Base-by-base conservation (phyloP, 2,113 vertebrate genomes). In the Lophius piscatorius region DNA sequence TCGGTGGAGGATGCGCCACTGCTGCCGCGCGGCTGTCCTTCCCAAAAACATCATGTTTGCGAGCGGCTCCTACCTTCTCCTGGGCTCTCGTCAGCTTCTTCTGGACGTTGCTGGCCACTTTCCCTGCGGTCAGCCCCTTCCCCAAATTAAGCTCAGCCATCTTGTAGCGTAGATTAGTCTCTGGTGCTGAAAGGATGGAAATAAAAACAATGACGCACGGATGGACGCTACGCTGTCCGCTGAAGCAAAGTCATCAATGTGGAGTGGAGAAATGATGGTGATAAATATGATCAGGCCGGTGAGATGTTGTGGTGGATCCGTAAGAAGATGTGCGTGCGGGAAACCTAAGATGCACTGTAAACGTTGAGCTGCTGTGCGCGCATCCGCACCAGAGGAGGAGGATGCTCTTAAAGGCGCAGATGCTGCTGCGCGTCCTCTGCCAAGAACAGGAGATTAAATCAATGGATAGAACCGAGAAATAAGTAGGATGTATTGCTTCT, bases 121-220 rank as follows among this genome's bases (percentile, higher is more conserved):
- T 97, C 49, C 96, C 97, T 2, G 97, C 96, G 33, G 95, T 95
- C 85, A 99, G 92, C 87, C 95, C 97, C 76, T 97, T 98, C 83
- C 95, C 95, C 90, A 97, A 94, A 89, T 95, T 94, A 88, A 98
- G 86, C 92, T 98, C 96, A 63, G 96, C 96, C 96, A 98, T 97
- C 83, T 94, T 92, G 93, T 22, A 76, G 74, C 76, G 78, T 20
- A 46, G 67, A 72, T 88, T 75, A 76, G 63, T 79, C 71, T 76
- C 45, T 66, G 78, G 76, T 80, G 82, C 84, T 47, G 45, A 41
- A 14, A 52, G 52, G 54, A 58, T 45, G 70, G 54, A 46, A 77
- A 64, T 35, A 36, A 54, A 56, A 73, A 48, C 51, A 64, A 81
- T 31, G 70, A 86, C 67, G 71, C 82, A 78, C 67, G 49, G 62